These are phyloP conservation scores for Torymus auratus DNA, from an alignment of 2,888 invertebrate species.

Conservation along the genomic window DNA sequence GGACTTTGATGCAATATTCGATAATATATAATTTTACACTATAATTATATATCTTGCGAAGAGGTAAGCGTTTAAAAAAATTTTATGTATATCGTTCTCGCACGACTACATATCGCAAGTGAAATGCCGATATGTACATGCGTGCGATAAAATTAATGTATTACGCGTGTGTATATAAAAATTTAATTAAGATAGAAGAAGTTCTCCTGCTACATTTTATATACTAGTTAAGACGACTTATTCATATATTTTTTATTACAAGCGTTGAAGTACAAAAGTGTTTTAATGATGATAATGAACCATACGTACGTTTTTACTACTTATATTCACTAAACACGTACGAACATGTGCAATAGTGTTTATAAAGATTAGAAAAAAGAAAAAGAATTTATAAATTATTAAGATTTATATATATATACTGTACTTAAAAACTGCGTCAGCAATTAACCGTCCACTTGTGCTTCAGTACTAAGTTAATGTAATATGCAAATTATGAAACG, in stretches of 20 bases:
- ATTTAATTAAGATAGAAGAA: slow-evolving; percentile 37
- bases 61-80: slow-evolving; percentile 14
- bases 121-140: slow-evolving; percentile 1
- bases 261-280: slow-evolving; percentile 42
- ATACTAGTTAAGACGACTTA: slow-evolving; percentile 12
- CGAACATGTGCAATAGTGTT: neutral
- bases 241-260: slow-evolving; percentile 18
- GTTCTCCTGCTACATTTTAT: slow-evolving; percentile 1
- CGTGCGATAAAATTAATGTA: neutral
- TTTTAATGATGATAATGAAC: slow-evolving; percentile 14
- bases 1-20: slow-evolving; percentile 65
- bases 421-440: slow-evolving; percentile 3
- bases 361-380: no score
- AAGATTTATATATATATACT: neutral
- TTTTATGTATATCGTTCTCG: neutral
- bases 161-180: slow-evolving; percentile 43
- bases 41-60: slow-evolving; percentile 26
- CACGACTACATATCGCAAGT: slow-evolving; percentile 18
- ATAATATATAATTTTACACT: slow-evolving; percentile 57
- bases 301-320: slow-evolving; percentile 27
- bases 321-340: slow-evolving; percentile 22
- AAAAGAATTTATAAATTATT: slow-evolving; percentile 4
- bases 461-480: slow-evolving; percentile 26
- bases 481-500: slow-evolving; percentile 19
- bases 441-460: slow-evolving; percentile 17